A percentile compares a stretch with the other conserved stretches of the same genome.
phyloP scores from a whole-genome alignment of 2,113 vertebrate genomes.

The Elephantulus edwardii region DNA sequence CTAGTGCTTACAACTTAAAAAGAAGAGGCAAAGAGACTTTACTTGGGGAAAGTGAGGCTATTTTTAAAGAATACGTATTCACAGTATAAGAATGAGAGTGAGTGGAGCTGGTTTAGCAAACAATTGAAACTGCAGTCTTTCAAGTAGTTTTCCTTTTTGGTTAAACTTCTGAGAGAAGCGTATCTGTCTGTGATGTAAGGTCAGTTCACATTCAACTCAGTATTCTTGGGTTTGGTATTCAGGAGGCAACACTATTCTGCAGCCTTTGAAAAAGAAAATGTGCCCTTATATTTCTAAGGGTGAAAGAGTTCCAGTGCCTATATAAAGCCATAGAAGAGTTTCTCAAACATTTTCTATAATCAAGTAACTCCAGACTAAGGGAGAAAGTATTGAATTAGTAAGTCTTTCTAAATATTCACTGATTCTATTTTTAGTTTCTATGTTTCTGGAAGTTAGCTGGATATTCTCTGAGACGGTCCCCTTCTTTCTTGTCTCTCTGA shows the following conservation, averaged over 20 bases:
- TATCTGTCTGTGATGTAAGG: neutral
- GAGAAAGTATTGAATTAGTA: neutral
- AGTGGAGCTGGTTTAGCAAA: neutral
- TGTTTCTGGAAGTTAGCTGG: neutral
- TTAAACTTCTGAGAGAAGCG: neutral
- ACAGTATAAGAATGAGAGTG: neutral
- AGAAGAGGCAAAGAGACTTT: neutral
- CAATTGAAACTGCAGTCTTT: constrained; percentile 3
- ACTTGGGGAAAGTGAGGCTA: neutral
- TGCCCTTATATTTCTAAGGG: neutral
- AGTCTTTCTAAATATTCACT: neutral
- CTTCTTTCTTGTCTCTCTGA: neutral
- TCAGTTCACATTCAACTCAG: neutral
- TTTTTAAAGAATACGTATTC: constrained; percentile 8
- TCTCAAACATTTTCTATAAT: neutral
- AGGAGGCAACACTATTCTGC: neutral
- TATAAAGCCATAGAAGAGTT: neutral
- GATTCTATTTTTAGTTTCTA: neutral
- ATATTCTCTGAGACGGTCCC: neutral
- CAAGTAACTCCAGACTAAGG: neutral
- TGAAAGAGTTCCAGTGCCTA: neutral
- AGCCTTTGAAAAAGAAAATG: neutral
- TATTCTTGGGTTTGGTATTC: neutral
- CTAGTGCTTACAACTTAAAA: neutral
- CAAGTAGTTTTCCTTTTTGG: neutral